Evolutionary conservation across 1,140 invertebrate genomes (phyloP).

Genomic region (Tetragonula clypearis): DNA sequence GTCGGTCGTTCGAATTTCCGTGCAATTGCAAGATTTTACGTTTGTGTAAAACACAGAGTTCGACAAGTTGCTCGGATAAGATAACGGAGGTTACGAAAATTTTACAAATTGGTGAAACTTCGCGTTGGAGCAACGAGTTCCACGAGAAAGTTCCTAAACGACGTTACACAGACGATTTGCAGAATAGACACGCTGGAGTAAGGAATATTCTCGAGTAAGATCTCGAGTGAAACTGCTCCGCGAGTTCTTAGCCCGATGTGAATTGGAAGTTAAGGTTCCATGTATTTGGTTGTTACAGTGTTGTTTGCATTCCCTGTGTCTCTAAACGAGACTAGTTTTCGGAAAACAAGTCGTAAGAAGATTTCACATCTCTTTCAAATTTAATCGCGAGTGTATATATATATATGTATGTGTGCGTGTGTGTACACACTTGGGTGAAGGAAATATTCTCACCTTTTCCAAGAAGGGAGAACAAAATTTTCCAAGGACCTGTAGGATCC

Average conservation of each 20-base stretch:
- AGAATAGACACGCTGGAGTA: background rate
- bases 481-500: too few species aligned
- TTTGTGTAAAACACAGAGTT: background rate
- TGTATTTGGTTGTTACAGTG: background rate
- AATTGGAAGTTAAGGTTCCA: background rate
- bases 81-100: background rate
- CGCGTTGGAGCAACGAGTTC: background rate
- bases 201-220: background rate
- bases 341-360: background rate
- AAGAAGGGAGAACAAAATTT: too few species aligned
- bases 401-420: too few species aligned
- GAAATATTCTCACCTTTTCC: too few species aligned
- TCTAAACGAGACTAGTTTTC: background rate
- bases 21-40: background rate
- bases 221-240: background rate
- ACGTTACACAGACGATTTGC: background rate
- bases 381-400: background rate
- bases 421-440: too few species aligned
- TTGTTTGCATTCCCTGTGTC: background rate
- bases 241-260: background rate
- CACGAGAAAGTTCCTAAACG: background rate
- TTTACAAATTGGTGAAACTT: background rate
- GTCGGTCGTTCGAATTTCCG: too few species aligned
- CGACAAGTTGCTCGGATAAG: background rate
- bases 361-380: background rate